phyloP scores from a whole-genome alignment of 2,113 vertebrate genomes.

The Lepisosteus osseus region DNA sequence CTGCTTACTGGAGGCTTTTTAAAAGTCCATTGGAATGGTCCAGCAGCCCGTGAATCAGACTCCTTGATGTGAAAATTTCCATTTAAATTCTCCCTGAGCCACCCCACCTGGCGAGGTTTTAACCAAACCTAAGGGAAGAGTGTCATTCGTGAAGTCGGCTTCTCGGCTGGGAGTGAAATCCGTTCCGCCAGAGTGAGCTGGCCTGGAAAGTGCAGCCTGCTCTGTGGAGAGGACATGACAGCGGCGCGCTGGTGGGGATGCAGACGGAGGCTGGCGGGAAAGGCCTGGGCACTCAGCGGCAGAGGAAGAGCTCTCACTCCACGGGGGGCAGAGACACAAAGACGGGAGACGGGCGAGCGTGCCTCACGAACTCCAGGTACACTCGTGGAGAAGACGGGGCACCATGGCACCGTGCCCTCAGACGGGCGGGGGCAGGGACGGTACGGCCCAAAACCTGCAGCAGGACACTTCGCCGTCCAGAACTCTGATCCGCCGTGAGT shows the following conservation, averaged over 20 bases:
- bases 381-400: conserved; percentile 18
- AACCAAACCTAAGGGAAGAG: too few species aligned
- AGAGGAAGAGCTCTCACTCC: not conserved
- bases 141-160: not conserved
- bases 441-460: too few species aligned
- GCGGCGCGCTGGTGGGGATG: not conserved
- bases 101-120: too few species aligned
- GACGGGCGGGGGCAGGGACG: conserved; percentile 31
- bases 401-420: conserved; percentile 32
- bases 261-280: not conserved
- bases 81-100: too few species aligned
- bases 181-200: not conserved
- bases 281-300: too few species aligned
- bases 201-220: conserved; percentile 3
- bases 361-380: too few species aligned
- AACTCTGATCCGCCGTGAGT: too few species aligned
- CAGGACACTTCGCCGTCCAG: too few species aligned
- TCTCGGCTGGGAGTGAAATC: not conserved
- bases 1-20: too few species aligned
- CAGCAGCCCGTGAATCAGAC: too few species aligned
- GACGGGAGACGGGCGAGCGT: conserved; percentile 2
- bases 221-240: not conserved
- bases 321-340: conserved; percentile 31
- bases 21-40: too few species aligned
- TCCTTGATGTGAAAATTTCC: too few species aligned